Percentiles rank a stretch among this genome's conserved stretches.
Evolutionary conservation across 2,888 invertebrate species (phyloP).

Genomic region (Rotaria magnacalcarata): DNA sequence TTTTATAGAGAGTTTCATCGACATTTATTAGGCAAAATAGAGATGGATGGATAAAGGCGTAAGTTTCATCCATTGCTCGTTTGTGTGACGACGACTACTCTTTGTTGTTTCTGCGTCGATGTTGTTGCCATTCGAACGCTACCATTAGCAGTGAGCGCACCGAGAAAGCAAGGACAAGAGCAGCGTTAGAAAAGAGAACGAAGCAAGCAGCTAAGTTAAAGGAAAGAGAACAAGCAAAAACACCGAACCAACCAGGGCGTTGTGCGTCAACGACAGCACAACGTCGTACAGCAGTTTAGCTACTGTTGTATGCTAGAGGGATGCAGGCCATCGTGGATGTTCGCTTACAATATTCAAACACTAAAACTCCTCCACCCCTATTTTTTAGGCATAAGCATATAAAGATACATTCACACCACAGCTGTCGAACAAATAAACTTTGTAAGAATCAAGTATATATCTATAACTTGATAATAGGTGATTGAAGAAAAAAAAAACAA

Average conservation of each 20-base stretch:
- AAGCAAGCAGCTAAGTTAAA: background rate
- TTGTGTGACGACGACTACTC: background rate
- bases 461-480: too few species aligned
- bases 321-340: background rate
- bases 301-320: background rate
- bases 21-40: background rate
- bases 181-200: background rate
- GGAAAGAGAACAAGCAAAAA: background rate
- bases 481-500: too few species aligned
- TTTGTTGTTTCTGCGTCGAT: slow-evolving; percentile 12
- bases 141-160: background rate
- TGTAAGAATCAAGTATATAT: too few species aligned
- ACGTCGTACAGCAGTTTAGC: background rate
- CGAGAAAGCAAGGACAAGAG: slow-evolving; percentile 19
- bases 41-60: background rate
- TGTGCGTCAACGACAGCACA: background rate
- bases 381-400: background rate
- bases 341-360: background rate
- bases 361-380: background rate
- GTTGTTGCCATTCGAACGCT: background rate
- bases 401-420: too few species aligned
- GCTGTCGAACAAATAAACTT: too few species aligned
- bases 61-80: background rate
- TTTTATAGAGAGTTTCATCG: background rate
- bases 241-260: background rate